Evolutionary conservation across 1,140 invertebrate genomes (phyloP), one percentile per base, ranked within the genome.

Genomic region (Zaprionus ghesquierei): DNA sequence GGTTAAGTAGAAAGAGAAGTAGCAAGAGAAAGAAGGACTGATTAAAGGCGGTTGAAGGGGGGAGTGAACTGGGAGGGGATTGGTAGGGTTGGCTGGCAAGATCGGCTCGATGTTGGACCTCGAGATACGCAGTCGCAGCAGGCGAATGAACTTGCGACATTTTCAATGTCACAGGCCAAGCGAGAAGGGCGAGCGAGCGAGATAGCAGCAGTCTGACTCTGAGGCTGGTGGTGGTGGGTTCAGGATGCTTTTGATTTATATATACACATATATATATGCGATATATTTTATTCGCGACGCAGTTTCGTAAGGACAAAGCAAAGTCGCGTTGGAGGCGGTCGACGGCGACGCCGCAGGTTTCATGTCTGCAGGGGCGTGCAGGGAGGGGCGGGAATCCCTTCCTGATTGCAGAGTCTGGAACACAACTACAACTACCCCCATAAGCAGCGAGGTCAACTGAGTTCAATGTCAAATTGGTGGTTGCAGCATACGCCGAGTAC

Each of bases 131-230:
- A 9, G 5, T 18, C 25, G 46, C 20, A 9, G 44, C 59, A 66
- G 77, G 84, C 79, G 84, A 89, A 89, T 89, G 84, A 89, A 89
- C 84, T 89, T 77, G 77, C 69, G 54, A 80, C 85, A 75, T 77
- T 89, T 89, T 89, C 84, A 89, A 89, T 89, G 84, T 89, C 86
- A 89, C 78, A 41, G 31, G 31, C 31, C 31, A 33, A 33, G 31
- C 31, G 31, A 33, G 31, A 33, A 33, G 31, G 13, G n/a, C n/a
- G 35, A 15, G 41, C 41, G 15, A 46, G 9, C 1, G 20, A 46
- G 41, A 46, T 22, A 10, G 41, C 41, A 22, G 2, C 15, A 18
- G 15, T 9, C 15, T 18, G 15, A 41, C n/a, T 41, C 27, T 23
- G 60, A 2, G 41, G 54, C 12, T 60, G 49, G 12, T 79, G 87